Conservation (phyloP, 2,888 invertebrate species). For the Drosophila neutralis region DNA sequence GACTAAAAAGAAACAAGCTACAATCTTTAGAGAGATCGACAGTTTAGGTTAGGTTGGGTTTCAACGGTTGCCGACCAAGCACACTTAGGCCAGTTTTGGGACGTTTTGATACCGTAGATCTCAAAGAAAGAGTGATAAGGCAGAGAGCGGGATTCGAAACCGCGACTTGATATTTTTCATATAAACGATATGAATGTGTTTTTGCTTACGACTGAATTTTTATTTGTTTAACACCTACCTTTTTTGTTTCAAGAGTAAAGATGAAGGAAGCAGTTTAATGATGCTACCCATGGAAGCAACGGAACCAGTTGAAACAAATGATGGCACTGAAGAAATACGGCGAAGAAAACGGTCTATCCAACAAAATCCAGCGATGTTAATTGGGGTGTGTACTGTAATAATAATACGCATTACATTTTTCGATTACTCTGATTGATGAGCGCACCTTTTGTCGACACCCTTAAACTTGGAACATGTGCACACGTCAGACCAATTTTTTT, state of each 20-base stretch:
- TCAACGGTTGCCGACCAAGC: too few species aligned
- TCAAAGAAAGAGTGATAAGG: too few species aligned
- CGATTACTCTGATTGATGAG: neutral
- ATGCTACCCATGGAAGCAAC: constrained; percentile 84
- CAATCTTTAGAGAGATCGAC: neutral
- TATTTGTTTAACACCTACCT: neutral
- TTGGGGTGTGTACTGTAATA: constrained; percentile 19
- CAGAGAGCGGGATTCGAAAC: too few species aligned
- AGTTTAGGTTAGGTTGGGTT: too few species aligned
- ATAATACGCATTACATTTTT: neutral
- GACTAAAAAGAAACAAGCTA: neutral
- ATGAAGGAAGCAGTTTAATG: constrained; percentile 80
- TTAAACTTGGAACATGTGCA: neutral
- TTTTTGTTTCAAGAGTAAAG: constrained; percentile 61
- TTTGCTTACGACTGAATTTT: neutral
- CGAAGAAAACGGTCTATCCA: constrained; percentile 60
- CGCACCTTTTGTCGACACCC: neutral
- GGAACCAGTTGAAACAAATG: constrained; percentile 45
- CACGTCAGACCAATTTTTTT: neutral
- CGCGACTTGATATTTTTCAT: too few species aligned
- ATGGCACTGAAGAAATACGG: constrained; percentile 72
- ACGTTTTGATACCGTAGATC: too few species aligned
- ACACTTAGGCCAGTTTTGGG: too few species aligned
- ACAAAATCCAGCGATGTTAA: constrained; percentile 1
- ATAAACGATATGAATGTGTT: too few species aligned